phyloP scores from a whole-genome alignment of 2,113 vertebrate species.

The Gymnorhina tibicen region DNA sequence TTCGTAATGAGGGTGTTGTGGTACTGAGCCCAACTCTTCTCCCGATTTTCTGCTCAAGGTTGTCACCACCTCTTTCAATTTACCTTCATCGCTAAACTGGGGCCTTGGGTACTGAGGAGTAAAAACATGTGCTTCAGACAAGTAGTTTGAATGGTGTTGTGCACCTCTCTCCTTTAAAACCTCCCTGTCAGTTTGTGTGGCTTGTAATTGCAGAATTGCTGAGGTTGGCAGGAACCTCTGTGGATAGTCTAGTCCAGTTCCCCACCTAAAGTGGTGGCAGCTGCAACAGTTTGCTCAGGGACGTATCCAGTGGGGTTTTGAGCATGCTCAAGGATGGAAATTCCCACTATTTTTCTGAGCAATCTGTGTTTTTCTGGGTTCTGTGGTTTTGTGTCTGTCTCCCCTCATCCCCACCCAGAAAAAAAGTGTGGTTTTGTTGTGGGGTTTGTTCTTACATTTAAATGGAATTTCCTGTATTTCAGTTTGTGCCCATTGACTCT shows the following conservation, averaged over 20 bases:
- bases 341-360: background rate
- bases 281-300: background rate
- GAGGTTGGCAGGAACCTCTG: background rate
- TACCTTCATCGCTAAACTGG: background rate
- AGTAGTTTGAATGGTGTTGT: background rate
- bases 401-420: background rate
- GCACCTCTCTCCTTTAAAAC: background rate
- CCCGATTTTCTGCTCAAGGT: background rate
- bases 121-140: background rate
- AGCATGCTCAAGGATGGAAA: background rate
- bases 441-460: background rate
- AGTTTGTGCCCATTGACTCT: background rate
- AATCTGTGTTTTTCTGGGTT: background rate
- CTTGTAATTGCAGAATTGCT: background rate
- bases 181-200: background rate
- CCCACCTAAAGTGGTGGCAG: background rate
- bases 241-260: too few species aligned
- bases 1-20: background rate
- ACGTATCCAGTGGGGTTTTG: background rate
- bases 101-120: background rate
- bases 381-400: background rate
- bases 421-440: background rate
- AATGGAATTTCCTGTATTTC: conserved; percentile 18
- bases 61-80: background rate
- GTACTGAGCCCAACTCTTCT: background rate